These are phyloP conservation scores for Stomatorhinus walkeri DNA, from an alignment of 2,797 vertebrate species.

Conservation along the genomic window DNA sequence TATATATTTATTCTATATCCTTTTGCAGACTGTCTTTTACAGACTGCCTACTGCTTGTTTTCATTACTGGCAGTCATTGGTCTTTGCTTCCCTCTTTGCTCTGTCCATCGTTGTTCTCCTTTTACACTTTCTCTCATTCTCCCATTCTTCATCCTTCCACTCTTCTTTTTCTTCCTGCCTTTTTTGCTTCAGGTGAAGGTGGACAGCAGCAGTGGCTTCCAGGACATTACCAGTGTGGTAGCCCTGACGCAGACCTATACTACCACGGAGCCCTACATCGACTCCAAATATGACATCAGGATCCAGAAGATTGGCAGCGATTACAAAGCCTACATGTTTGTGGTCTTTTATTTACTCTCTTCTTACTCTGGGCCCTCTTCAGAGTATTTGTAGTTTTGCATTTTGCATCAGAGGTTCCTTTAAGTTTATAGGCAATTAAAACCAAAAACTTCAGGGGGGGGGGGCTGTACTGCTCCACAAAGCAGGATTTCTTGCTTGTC, in stretches of 20 bases:
- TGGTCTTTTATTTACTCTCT: slow-evolving; percentile 16
- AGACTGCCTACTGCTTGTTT: background rate
- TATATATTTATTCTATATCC: background rate
- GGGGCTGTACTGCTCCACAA: background rate
- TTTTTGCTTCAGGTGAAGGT: slow-evolving; percentile 77
- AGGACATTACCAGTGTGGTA: slow-evolving; percentile 96
- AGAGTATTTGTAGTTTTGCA: background rate
- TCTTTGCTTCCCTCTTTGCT: background rate
- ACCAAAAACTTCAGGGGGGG: background rate
- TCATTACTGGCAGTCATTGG: background rate
- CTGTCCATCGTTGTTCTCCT: background rate
- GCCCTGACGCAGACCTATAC: slow-evolving; percentile 96
- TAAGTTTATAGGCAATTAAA: background rate
- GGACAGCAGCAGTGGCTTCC: slow-evolving; percentile 96
- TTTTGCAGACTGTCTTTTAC: background rate
- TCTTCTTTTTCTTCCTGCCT: background rate
- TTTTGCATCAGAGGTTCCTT: background rate
- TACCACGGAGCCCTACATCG: slow-evolving; percentile 90
- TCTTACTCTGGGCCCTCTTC: background rate
- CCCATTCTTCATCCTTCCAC: background rate
- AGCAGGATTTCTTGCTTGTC: background rate
- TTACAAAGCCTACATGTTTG: slow-evolving; percentile 98
- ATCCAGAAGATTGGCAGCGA: slow-evolving; percentile 96
- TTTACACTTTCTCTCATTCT: background rate
- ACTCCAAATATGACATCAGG: slow-evolving; percentile 95